phyloP scores from a whole-genome alignment of 2,797 vertebrate genomes.

The Taenioides sp. region DNA sequence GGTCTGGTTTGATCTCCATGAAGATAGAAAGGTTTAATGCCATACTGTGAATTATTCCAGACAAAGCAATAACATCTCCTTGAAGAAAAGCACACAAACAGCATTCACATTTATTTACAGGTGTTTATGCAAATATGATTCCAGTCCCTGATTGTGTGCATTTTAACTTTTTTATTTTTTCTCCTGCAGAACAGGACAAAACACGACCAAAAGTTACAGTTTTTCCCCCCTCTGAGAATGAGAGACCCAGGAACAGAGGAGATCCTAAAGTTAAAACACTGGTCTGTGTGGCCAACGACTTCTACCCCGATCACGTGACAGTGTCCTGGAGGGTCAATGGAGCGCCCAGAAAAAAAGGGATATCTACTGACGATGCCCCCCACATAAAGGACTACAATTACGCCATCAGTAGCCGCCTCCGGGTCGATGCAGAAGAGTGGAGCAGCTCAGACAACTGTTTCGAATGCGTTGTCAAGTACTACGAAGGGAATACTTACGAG shows the following conservation, averaged over 20 bases:
- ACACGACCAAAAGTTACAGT: constrained; percentile 19
- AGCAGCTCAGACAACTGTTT: neutral
- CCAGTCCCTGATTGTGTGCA: no score
- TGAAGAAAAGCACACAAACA: no score
- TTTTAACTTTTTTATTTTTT: neutral
- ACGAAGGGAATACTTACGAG: neutral
- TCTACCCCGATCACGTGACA: constrained; percentile 65
- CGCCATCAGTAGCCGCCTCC: constrained; percentile 51
- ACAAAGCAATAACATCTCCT: no score
- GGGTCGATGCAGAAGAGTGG: neutral
- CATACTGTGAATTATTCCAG: no score
- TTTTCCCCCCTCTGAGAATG: neutral
- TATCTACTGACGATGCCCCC: constrained; percentile 44
- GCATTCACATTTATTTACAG: no score
- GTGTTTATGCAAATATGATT: no score
- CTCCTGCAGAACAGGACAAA: fast-evolving
- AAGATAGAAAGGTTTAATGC: no score
- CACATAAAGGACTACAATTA: fast-evolving
- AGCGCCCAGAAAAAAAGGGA: fast-evolving
- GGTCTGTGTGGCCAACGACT: constrained; percentile 47
- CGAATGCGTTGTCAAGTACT: neutral
- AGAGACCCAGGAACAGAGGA: constrained; percentile 33
- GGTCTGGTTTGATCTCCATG: no score
- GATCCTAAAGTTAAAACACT: constrained; percentile 34
- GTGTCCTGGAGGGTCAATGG: constrained; percentile 35